Base-by-base conservation (phyloP, 2,888 invertebrate genomes). In the Drosophila colorata region DNA sequence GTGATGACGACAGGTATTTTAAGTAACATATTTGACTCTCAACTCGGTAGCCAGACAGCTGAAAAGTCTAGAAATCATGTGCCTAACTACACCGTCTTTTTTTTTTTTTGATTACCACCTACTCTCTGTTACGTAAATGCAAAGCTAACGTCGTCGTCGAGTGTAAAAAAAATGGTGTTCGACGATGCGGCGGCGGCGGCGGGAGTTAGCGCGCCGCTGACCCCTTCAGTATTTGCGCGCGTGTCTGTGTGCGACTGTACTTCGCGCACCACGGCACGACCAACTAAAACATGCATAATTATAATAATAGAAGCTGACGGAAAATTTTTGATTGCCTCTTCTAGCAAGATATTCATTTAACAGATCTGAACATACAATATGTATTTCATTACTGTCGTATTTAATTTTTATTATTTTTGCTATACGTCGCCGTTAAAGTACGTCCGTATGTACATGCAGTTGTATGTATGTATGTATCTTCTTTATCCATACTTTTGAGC, bases 1-100 rank as follows among this genome's bases (percentile, higher is more conserved):
- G 96, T 91, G 96, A 96, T 93, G 96, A 96, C 93, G 96, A 95
- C 94, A 95, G 95, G 95, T 96, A 95, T 91, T 92, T 90, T 65
- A 65, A 77, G 55, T 48, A 41, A 48, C 65, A 65, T 48, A 43
- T 65, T 47, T 23, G 38, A 58, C 31, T 40, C 38, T 31, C 16
- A 59, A 63, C 60, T 55, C 48, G 59, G 25, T 44, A 59, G 61
- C 13, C 38, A 46, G 47, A 57, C 28, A 63, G 40, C n/a, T 43
- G 14, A 60, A 58, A 52, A 58, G 35, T 18, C 48, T 48, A 44
- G 35, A 65, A 63, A 82, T 83, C 88, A 83, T 83, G 83, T 83
- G 83, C 88, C 78, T 77, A 65, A 80, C 75, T 65, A 82, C 65
- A 59, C 40, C n/a, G 13, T 38, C n/a, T n/a, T n/a, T n/a, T 69